A percentile compares a stretch with the other conserved stretches of the same genome.
These are phyloP conservation scores for Gallinago nigripennis DNA, from an alignment of 2,797 vertebrate genomes.

Conservation along the genomic window DNA sequence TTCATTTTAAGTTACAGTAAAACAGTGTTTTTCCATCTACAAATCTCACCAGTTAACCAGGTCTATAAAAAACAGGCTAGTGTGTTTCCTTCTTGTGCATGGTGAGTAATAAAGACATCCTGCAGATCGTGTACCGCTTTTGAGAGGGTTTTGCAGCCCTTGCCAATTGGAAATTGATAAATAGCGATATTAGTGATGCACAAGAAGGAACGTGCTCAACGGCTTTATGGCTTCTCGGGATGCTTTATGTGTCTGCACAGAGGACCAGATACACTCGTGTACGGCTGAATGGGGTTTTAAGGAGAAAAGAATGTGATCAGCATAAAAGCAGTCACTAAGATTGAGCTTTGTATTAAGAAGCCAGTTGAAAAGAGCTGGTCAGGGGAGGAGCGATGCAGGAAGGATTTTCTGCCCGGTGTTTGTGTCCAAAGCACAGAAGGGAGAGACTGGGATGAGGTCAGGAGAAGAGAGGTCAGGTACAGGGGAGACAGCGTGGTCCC, in stretches of 20 bases:
- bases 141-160: not conserved
- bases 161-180: not conserved
- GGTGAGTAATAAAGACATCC: not conserved
- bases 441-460: not conserved
- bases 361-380: not conserved
- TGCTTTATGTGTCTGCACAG: not conserved
- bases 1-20: not conserved
- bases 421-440: not conserved
- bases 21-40: not conserved
- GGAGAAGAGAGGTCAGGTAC: not conserved
- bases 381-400: not conserved
- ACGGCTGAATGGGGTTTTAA: not conserved
- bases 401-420: not conserved
- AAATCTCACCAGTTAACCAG: not conserved
- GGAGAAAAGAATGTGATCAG: not conserved
- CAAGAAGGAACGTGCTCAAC: rapidly evolving
- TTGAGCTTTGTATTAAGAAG: not conserved
- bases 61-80: not conserved
- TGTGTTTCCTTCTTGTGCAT: not conserved
- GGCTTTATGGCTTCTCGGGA: not conserved
- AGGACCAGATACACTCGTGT: not conserved
- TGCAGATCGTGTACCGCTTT: not conserved
- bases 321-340: not conserved
- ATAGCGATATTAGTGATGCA: not conserved
- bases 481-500: not conserved